Conservation (phyloP, 2,797 vertebrate species). For the Channallabes apus region DNA sequence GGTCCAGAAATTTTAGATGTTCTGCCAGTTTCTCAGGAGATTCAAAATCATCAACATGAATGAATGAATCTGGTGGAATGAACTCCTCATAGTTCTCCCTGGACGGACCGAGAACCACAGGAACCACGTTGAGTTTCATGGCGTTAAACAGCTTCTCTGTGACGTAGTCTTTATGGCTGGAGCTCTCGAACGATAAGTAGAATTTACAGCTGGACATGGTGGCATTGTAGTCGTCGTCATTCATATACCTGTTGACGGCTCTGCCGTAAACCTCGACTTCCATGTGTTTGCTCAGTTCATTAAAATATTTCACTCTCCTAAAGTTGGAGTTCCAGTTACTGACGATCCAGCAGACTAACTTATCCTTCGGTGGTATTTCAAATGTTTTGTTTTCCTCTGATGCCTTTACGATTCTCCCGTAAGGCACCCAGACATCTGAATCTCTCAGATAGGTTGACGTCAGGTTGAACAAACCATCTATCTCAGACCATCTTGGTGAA, state of each 20-base stretch:
- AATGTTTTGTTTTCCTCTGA: conserved; percentile 13
- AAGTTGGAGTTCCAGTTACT: conserved; percentile 13
- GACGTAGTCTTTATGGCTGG: conserved; percentile 50
- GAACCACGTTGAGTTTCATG: conserved; percentile 26
- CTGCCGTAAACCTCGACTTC: conserved; percentile 8
- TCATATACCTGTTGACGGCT: background rate
- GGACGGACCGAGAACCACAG: conserved; percentile 49
- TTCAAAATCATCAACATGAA: conserved; percentile 57
- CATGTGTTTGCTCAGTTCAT: conserved; percentile 10
- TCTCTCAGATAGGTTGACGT: conserved; percentile 54
- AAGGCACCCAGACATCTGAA: conserved; percentile 51
- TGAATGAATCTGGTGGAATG: conserved; percentile 52
- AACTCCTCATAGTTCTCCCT: conserved; percentile 48
- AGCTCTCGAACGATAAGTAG: conserved; percentile 29
- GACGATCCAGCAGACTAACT: conserved; percentile 26
- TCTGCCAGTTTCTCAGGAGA: conserved; percentile 51
- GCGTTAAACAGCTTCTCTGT: conserved; percentile 51
- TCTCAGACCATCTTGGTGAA: background rate
- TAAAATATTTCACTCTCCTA: conserved; percentile 19
- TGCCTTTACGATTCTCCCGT: conserved; percentile 35
- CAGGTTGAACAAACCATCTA: conserved; percentile 52
- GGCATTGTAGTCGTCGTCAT: background rate
- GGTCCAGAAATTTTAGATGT: conserved; percentile 43
- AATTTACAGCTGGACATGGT: conserved; percentile 36
- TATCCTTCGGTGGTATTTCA: conserved; percentile 10